phyloP scores from a whole-genome alignment of 2,113 vertebrate species.

The Apodemus speciosus region DNA sequence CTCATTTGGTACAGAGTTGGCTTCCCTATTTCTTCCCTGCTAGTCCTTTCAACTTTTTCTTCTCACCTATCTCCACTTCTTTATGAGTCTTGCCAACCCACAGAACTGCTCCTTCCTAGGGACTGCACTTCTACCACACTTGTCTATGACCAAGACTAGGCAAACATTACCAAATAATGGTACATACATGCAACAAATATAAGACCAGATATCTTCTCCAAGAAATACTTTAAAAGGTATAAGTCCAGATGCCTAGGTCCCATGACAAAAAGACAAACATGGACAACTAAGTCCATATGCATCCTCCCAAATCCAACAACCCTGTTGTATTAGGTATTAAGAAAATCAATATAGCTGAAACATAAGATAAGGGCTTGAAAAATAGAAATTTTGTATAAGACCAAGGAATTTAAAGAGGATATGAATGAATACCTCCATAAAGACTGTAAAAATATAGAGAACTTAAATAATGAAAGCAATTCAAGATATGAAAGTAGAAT shows the following conservation, averaged over 20 bases:
- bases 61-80: neutral
- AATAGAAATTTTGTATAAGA: neutral
- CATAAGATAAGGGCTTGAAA: neutral
- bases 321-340: neutral
- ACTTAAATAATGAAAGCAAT: neutral
- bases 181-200: neutral
- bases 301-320: neutral
- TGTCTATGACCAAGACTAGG: neutral
- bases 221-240: neutral
- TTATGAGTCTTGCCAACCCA: neutral
- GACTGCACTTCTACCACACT: neutral
- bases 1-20: neutral
- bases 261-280: neutral
- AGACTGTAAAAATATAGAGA: neutral
- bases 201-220: neutral
- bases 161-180: neutral
- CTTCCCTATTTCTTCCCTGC: neutral
- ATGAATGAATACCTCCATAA: neutral
- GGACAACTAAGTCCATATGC: neutral
- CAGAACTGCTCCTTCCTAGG: neutral
- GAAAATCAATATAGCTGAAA: neutral
- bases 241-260: neutral
- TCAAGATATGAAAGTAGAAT: neutral
- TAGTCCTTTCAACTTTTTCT: neutral
- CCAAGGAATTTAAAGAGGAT: neutral